phyloP scores from a whole-genome alignment of 2,113 vertebrate species.

The Eubucco bourcierii region DNA sequence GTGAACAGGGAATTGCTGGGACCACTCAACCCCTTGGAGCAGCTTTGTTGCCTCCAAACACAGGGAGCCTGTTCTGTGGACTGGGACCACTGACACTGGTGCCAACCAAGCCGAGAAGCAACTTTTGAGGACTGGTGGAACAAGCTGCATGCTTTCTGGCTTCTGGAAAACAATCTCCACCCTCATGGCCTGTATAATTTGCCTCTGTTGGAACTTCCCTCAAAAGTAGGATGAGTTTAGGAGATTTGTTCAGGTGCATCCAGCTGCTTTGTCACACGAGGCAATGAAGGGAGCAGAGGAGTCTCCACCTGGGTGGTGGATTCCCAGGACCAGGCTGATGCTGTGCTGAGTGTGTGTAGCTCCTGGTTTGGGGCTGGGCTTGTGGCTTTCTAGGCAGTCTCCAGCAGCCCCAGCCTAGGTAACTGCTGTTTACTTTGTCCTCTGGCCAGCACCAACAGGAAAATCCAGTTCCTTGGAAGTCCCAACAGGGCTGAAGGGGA shows the following conservation, averaged over 20 bases:
- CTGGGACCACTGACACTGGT: neutral
- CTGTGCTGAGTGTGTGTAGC: neutral
- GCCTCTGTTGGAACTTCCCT: neutral
- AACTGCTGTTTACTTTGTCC: conserved; percentile 57
- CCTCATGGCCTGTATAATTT: neutral
- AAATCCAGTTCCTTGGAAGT: conserved; percentile 46
- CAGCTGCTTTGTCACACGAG: neutral
- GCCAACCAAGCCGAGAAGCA: neutral
- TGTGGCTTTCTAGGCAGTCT: neutral
- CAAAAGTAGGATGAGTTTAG: neutral
- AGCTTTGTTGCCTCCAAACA: neutral
- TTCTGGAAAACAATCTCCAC: neutral
- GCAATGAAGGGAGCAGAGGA: neutral
- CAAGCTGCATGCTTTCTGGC: neutral
- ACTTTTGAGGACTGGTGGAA: neutral
- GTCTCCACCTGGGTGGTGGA: neutral
- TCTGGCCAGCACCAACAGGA: conserved; percentile 34
- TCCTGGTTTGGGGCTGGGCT: neutral
- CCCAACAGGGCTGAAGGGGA: neutral
- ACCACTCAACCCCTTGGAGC: neutral
- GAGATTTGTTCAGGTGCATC: neutral
- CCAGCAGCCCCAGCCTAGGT: conserved; percentile 4
- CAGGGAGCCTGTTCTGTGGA: neutral
- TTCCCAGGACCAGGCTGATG: neutral
- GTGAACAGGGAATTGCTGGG: neutral